phyloP scores from a whole-genome alignment of 2,888 invertebrate species.

The Girardia tigrina region DNA sequence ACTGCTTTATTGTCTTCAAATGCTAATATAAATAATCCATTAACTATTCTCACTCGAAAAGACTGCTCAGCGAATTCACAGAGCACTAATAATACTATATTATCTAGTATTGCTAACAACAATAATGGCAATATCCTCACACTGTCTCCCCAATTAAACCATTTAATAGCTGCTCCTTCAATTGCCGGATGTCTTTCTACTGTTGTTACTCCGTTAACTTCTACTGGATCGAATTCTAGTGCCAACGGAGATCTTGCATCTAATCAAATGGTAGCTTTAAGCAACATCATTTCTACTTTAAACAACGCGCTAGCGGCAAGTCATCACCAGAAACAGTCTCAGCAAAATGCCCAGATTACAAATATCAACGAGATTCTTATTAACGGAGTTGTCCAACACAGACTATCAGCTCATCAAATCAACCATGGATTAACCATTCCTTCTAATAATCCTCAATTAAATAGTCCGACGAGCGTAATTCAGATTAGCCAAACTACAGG shows the following conservation, averaged over 20 bases:
- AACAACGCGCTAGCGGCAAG: slow-evolving; percentile 1
- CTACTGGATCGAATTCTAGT: slow-evolving; percentile 9
- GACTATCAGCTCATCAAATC: slow-evolving; percentile 10
- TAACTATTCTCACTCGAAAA: neutral
- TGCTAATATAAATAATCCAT: slow-evolving; percentile 5
- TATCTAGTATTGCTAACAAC: neutral
- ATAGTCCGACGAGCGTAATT: neutral
- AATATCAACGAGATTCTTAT: slow-evolving; percentile 16
- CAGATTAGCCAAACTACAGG: neutral
- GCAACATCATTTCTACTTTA: neutral
- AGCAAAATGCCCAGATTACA: neutral
- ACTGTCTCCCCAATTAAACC: slow-evolving; percentile 4
- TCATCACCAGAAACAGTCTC: slow-evolving; percentile 10
- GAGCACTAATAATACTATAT: neutral
- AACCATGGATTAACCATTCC: neutral
- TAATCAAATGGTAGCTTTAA: slow-evolving; percentile 10
- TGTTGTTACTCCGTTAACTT: slow-evolving; percentile 17
- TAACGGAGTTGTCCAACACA: slow-evolving; percentile 9
- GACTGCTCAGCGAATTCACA: slow-evolving; percentile 3
- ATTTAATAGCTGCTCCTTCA: slow-evolving; percentile 12
- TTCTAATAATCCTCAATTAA: slow-evolving; percentile 2
- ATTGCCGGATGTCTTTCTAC: slow-evolving; percentile 23
- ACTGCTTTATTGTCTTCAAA: neutral
- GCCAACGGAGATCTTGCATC: slow-evolving; percentile 17
- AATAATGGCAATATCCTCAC: slow-evolving; percentile 3